These are phyloP conservation scores for Deroptyus accipitrinus DNA, from an alignment of 2,113 vertebrate species.

Conservation along the genomic window DNA sequence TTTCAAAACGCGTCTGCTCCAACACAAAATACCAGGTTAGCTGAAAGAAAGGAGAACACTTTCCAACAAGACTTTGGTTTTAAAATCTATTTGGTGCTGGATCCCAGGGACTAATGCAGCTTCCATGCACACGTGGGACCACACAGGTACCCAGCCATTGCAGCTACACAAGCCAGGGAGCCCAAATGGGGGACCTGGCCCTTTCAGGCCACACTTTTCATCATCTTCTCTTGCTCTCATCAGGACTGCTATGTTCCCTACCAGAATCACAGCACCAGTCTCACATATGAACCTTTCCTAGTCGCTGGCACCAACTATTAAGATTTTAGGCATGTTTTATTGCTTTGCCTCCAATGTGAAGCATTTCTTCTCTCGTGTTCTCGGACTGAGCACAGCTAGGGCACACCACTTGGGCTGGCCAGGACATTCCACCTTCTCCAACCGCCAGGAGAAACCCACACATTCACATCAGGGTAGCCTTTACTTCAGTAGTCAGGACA, in stretches of 20 bases:
- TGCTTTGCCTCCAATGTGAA: not conserved
- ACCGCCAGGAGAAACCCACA: not conserved
- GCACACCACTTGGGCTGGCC: not conserved
- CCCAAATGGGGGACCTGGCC: rapidly evolving
- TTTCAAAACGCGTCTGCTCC: not conserved
- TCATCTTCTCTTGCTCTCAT: not conserved
- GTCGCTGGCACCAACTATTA: not conserved
- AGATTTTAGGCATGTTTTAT: not conserved
- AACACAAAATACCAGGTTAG: not conserved
- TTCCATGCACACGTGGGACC: rapidly evolving
- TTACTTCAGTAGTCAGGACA: not conserved
- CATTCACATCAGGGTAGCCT: not conserved
- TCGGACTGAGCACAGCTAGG: rapidly evolving
- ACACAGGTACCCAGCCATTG: not conserved
- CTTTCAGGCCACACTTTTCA: not conserved
- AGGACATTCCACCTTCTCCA: not conserved
- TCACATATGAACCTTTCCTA: not conserved
- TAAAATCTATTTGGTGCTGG: not conserved
- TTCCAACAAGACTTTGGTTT: not conserved
- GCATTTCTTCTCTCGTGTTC: not conserved
- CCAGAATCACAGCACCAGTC: not conserved
- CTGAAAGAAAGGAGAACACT: not conserved
- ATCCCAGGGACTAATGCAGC: not conserved
- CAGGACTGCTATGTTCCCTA: not conserved
- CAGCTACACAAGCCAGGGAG: not conserved